A percentile compares a stretch with the other conserved stretches of the same genome.
These are phyloP conservation scores for Podilymbus podiceps DNA, from an alignment of 2,113 vertebrate species.

Conservation along the genomic window DNA sequence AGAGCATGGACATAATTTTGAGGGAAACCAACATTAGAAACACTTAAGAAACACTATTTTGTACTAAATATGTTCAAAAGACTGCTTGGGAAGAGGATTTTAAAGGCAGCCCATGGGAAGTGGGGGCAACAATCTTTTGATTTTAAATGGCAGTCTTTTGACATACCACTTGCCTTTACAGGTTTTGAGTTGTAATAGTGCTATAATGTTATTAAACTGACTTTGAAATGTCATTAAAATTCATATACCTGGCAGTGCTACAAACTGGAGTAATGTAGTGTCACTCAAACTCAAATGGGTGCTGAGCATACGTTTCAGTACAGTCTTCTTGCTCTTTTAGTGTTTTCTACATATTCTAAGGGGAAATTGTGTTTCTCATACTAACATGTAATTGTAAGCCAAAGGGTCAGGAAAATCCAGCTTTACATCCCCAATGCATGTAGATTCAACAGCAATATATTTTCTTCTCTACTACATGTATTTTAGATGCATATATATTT, in stretches of 20 bases:
- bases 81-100: neutral
- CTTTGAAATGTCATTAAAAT: slow-evolving; percentile 48
- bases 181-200: slow-evolving; percentile 37
- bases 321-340: neutral
- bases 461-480: neutral
- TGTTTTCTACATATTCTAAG: neutral
- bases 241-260: slow-evolving; percentile 7
- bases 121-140: neutral
- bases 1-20: neutral
- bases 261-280: neutral
- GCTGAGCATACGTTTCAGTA: neutral
- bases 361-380: neutral
- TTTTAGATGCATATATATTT: neutral
- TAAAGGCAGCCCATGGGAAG: neutral
- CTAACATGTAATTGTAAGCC: neutral
- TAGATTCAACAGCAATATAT: neutral
- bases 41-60: slow-evolving; percentile 6
- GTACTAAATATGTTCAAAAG: neutral
- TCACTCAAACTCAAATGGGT: slow-evolving; percentile 15
- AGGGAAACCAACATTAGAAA: neutral
- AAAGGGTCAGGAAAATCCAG: neutral
- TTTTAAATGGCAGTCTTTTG: slow-evolving; percentile 7
- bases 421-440: neutral
- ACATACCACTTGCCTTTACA: slow-evolving; percentile 24
- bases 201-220: slow-evolving; percentile 40